Evolutionary conservation across 2,113 vertebrate species (phyloP).

Genomic region (Irena cyanogastra): DNA sequence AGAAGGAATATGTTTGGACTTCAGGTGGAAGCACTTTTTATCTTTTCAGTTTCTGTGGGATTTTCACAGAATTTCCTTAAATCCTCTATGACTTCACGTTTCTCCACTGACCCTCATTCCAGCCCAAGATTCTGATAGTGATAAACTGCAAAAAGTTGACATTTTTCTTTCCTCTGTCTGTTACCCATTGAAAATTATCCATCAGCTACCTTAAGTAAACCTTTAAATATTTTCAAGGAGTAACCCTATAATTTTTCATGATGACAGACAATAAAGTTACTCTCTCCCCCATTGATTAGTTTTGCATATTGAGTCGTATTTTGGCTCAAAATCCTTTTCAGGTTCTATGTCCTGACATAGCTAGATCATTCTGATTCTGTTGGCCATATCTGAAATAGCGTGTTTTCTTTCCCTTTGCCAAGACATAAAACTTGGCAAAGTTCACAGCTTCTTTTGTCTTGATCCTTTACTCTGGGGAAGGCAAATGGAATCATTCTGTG

Average conservation of each 20-base stretch:
- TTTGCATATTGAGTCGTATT: background rate
- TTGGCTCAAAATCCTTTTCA: background rate
- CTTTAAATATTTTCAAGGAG: background rate
- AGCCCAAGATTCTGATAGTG: background rate
- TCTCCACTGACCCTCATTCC: background rate
- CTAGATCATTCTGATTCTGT: background rate
- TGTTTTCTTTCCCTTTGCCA: background rate
- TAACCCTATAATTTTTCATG: background rate
- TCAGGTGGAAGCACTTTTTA: background rate
- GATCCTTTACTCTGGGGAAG: background rate
- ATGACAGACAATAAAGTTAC: background rate
- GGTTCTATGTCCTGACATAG: background rate
- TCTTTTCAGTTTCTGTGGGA: background rate
- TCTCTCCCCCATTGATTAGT: background rate
- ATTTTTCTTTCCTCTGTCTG: background rate
- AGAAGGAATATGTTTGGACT: background rate
- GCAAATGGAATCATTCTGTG: background rate
- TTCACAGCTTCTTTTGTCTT: background rate
- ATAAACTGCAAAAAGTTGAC: background rate
- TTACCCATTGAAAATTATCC: background rate
- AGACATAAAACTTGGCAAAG: background rate
- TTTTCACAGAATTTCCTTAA: background rate
- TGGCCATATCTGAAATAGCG: rapidly evolving
- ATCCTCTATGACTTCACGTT: background rate
- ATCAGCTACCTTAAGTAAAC: background rate